Base-by-base conservation (phyloP, 2,888 invertebrate genomes). In the Drosophila flavopinicola region DNA sequence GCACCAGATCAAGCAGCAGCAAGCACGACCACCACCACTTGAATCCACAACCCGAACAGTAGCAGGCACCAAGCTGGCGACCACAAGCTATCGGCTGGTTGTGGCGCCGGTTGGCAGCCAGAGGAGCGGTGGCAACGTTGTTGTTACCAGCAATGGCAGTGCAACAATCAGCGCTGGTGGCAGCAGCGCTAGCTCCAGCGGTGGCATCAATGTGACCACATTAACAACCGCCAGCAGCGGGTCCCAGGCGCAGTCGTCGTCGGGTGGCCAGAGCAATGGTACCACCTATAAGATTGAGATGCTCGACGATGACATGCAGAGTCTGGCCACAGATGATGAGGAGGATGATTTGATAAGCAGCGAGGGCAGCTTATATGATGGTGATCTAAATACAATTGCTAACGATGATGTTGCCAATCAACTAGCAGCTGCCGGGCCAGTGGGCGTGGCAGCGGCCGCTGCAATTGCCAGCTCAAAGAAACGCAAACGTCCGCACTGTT, bases 401-500 rank as follows among this genome's bases (percentile, higher is more conserved):
- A 79, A 95, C 78, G 98, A 98, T 91, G 98, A 98, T 89, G 97
- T 99, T 85, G 98, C 98, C 75, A 97, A 98, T 90, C 98, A 98
- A 90, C 93, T 99, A 84, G 98, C 98, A 53, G 98, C 98, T 84
- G 98, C 98, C 90, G 98, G 98, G 5, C 98, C 98, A 9, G 96
- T 98, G 58, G 98, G 98, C 41, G 97, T 98, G 91, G 98, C 98
- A 15, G 98, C 98, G 3, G 98, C 98, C 3, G 98, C 98, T 37
- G 98, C 98, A 37, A 98, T 98, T 82, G 97, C 97, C 17, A 98
- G 98, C 3, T 97, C 97, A 0, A 98, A 98, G 91, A 98, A 98
- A 90, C 93, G 98, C 86, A 98, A 98, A 92, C 92, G 98, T 80
- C 97, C 98, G 33, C 98, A 98, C 92, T 96, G 97, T 59, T 98